Conservation (phyloP, 2,113 vertebrate genomes). For the Ceyx margarethae region DNA sequence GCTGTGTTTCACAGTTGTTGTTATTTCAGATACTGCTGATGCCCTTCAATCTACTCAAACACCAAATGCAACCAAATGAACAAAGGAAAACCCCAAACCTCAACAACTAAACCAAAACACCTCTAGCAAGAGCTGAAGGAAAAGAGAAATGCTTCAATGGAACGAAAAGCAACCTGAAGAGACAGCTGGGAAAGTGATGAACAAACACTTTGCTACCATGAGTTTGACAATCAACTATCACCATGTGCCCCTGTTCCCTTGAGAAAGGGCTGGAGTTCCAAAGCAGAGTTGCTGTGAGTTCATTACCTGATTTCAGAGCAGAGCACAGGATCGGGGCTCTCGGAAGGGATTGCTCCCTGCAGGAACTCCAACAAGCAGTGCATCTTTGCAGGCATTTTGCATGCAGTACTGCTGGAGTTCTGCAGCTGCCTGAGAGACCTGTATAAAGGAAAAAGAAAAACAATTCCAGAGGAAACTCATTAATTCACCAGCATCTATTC, state of each 20-base stretch:
- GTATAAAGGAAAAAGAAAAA: background rate
- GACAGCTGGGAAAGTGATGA: background rate
- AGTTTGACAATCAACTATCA: background rate
- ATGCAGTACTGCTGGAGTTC: conserved; percentile 96
- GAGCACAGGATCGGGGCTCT: conserved; percentile 88
- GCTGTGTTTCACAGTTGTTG: background rate
- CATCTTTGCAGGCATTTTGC: conserved; percentile 93
- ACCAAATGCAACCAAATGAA: background rate
- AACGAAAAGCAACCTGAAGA: background rate
- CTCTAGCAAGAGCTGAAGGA: background rate
- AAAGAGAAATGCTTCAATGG: background rate
- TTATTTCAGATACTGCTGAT: background rate
- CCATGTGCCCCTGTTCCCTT: background rate
- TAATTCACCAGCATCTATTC: background rate
- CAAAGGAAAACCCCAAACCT: background rate
- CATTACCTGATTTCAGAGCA: conserved; percentile 80
- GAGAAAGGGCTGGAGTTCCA: background rate
- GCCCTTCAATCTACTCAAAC: background rate
- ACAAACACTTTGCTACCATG: background rate
- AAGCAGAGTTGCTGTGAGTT: background rate
- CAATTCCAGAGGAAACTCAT: background rate
- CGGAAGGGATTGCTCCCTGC: conserved; percentile 94
- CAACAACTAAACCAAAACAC: background rate
- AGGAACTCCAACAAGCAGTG: conserved; percentile 89
- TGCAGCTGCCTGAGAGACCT: conserved; percentile 95